Conservation (phyloP, 1,140 invertebrate genomes). For the Cherax destructor region DNA sequence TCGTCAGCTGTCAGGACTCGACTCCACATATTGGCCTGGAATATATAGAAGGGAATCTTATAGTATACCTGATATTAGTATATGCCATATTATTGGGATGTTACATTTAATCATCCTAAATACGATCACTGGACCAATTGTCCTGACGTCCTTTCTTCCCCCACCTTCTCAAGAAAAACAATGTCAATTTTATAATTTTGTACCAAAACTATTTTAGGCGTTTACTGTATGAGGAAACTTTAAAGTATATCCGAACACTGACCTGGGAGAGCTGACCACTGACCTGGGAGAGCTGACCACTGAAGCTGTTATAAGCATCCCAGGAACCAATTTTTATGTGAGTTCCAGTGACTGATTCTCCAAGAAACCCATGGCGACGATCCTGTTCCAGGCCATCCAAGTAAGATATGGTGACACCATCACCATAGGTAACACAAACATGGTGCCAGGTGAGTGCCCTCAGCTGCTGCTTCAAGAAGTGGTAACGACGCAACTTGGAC, state of each 20-base stretch:
- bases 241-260: no score
- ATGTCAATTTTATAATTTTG: background rate
- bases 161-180: background rate
- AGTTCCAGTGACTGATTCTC: slow-evolving; percentile 39
- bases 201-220: background rate
- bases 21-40: slow-evolving; percentile 69
- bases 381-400: slow-evolving; percentile 63
- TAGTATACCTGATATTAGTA: no score
- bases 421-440: slow-evolving; percentile 59
- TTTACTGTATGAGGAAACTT: background rate
- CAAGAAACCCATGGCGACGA: slow-evolving; percentile 19
- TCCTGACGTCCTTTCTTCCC: no score
- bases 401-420: slow-evolving; percentile 50
- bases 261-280: background rate
- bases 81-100: no score
- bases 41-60: background rate
- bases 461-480: slow-evolving; percentile 57
- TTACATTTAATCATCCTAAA: no score
- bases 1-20: slow-evolving; percentile 37
- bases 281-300: slow-evolving; percentile 28
- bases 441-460: slow-evolving; percentile 68
- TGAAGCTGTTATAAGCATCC: slow-evolving; percentile 28
- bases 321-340: slow-evolving; percentile 59
- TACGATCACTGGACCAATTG: no score
- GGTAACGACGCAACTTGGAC: slow-evolving; percentile 60